Conservation (phyloP, 2,888 invertebrate species). For the Lithophane ornitopus region DNA sequence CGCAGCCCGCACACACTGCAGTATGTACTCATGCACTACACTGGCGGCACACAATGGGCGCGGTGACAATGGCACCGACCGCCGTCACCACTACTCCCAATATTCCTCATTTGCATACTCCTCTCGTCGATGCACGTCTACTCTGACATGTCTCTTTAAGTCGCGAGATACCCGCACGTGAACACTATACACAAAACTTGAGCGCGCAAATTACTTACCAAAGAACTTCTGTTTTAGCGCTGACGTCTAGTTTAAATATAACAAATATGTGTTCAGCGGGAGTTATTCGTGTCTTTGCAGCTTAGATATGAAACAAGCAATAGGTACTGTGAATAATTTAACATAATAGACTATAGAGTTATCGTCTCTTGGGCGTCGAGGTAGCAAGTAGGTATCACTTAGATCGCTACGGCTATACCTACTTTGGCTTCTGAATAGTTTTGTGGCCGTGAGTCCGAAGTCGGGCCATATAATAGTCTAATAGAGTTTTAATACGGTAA, state of each 20-base stretch:
- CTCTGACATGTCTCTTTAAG: conserved; percentile 77
- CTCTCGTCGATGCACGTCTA: conserved; percentile 73
- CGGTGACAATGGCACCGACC: conserved; percentile 79
- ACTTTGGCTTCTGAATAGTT: conserved; percentile 11
- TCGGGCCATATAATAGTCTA: background rate
- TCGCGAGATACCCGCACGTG: conserved; percentile 60
- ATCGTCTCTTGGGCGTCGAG: conserved; percentile 17
- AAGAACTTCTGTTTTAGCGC: conserved; percentile 43
- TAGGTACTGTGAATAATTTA: conserved; percentile 31
- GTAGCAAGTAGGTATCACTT: conserved; percentile 15
- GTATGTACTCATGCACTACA: conserved; percentile 33
- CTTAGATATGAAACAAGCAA: conserved; percentile 43
- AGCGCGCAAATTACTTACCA: conserved; percentile 40
- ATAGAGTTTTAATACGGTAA: conserved; percentile 36
- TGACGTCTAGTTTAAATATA: conserved; percentile 43
- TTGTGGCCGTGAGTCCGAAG: background rate
- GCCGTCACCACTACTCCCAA: conserved; percentile 81
- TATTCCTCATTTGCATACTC: conserved; percentile 87
- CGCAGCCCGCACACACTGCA: conserved; percentile 65
- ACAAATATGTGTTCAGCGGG: conserved; percentile 46
- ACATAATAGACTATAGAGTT: conserved; percentile 37
- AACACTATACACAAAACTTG: conserved; percentile 53
- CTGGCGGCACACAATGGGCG: conserved; percentile 72
- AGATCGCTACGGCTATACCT: conserved; percentile 9
- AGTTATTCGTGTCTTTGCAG: conserved; percentile 45